Percentiles rank a stretch among this genome's conserved stretches.
phyloP scores from a whole-genome alignment of 2,113 vertebrate genomes.

The Tonatia bakeri region DNA sequence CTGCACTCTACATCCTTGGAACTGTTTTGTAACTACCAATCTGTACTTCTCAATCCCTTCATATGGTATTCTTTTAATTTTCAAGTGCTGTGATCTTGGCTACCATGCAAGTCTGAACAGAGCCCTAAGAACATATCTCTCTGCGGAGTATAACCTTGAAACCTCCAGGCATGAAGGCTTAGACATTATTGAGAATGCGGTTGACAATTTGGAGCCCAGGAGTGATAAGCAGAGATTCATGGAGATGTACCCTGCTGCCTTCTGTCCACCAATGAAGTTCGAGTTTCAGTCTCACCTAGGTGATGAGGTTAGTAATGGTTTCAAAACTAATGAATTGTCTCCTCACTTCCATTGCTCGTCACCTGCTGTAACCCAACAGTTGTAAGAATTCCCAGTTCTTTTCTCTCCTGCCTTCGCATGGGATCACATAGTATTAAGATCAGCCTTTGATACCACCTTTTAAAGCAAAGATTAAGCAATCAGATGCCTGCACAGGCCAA shows the following conservation, averaged over 20 bases:
- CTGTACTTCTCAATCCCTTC: neutral
- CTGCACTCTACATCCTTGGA: neutral
- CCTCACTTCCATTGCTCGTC: neutral
- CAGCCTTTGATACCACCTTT: neutral
- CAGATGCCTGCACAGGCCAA: neutral
- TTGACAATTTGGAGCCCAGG: constrained; percentile 95
- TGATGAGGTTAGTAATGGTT: constrained; percentile 89
- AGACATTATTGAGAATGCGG: constrained; percentile 98
- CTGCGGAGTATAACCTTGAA: constrained; percentile 98
- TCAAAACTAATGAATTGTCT: neutral
- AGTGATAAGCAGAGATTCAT: constrained; percentile 98
- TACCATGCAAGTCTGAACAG: constrained; percentile 97
- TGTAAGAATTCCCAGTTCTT: neutral
- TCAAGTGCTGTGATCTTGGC: constrained; percentile 95
- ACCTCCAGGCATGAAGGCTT: constrained; percentile 98
- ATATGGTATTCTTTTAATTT: constrained; percentile 40
- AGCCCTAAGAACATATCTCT: constrained; percentile 95
- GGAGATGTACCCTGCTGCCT: constrained; percentile 97
- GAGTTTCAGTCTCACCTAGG: constrained; percentile 99
- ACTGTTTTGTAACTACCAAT: neutral
- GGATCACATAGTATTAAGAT: neutral
- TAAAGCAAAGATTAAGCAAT: neutral
- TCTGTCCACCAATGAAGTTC: constrained; percentile 96
- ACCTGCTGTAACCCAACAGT: neutral
- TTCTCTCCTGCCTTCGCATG: neutral